Evolutionary conservation across 1,140 invertebrate species (phyloP), one percentile per base, ranked within the genome.

Genomic region (Hestina assimilis): DNA sequence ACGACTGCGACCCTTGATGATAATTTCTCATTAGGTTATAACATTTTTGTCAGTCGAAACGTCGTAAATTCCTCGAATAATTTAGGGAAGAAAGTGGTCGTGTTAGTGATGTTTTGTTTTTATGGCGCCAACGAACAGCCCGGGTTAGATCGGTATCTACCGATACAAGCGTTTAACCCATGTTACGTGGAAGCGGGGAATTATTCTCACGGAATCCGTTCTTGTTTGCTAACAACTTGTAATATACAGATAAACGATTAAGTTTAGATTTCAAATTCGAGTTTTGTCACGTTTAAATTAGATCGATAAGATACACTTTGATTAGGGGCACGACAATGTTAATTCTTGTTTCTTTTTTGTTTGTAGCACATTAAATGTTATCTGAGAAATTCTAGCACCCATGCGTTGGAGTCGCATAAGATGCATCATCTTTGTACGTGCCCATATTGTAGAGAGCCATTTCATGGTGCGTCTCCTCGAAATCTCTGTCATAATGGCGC

Each of bases 1-100:
- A 60, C 57, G 54, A 38, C 33, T 69, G 61, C 68, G 67, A 65
- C 28, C 63, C 56, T 69, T 83, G 81, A 86, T 88, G 83, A 85
- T 88, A 88, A 86, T 88, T 88, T 85, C 85, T 88, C 83, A 88
- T 88, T 86, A 83, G 82, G 79, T 83, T 85, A 86, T 86, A 86
- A 82, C 79, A 83, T 88, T 86, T 83, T 83, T 84, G 84, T 87
- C 76, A 75, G 78, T 77, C 59, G 78, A 78, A 83, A 72, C 81
- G 73, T 83, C 79, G 77, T 86, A 81, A 86, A 86, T 87, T 88
- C 83, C 74, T 77, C 73, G 82, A 83, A 88, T 88, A 82, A 85
- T 85, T 86, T 86, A 75, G 75, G 79, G 73, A 85, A 86, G 85
- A 88, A 88, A 88, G 85, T 88, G 79, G 82, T 79, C 72, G 78